These are phyloP conservation scores for Micromesistius poutassou DNA, from an alignment of 2,797 vertebrate species.

Conservation along the genomic window DNA sequence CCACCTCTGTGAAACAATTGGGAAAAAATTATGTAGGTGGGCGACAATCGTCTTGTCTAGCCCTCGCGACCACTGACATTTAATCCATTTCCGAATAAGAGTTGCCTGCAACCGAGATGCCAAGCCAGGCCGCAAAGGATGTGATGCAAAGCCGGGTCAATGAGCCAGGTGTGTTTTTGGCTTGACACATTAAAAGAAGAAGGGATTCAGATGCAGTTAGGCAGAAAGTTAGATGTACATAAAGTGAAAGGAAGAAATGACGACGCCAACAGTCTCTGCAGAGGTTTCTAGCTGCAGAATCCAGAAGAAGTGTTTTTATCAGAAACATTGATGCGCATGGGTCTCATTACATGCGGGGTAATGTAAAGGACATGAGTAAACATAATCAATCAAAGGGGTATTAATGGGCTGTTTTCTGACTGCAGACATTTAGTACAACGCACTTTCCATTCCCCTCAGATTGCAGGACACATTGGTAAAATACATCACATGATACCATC, in stretches of 20 bases:
- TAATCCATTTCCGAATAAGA: conserved; percentile 33
- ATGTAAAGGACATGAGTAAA: conserved; percentile 47
- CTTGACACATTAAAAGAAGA: conserved; percentile 18
- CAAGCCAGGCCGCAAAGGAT: conserved; percentile 56
- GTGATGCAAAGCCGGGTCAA: conserved; percentile 50
- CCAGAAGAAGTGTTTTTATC: conserved; percentile 20
- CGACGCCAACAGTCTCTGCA: conserved; percentile 32
- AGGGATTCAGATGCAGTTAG: conserved; percentile 41
- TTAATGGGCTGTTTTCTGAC: conserved; percentile 16
- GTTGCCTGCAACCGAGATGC: conserved; percentile 45
- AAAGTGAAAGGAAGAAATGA: not conserved
- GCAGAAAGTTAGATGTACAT: conserved; percentile 25
- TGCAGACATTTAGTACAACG: conserved; percentile 16
- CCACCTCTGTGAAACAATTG: not conserved
- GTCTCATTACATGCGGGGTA: conserved; percentile 50
- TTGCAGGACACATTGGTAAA: not conserved
- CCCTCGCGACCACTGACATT: conserved; percentile 22
- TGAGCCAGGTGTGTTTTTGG: conserved; percentile 46
- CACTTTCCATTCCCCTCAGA: not conserved
- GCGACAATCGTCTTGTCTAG: not conserved
- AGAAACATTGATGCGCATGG: conserved; percentile 42
- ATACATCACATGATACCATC: not conserved
- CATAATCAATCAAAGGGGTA: conserved; percentile 38
- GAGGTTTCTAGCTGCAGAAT: conserved; percentile 28
- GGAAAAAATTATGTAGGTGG: not conserved